Evolutionary conservation across 2,888 invertebrate genomes (phyloP), one percentile per base, ranked within the genome.

Genomic region (Pristionchus entomophagus): DNA sequence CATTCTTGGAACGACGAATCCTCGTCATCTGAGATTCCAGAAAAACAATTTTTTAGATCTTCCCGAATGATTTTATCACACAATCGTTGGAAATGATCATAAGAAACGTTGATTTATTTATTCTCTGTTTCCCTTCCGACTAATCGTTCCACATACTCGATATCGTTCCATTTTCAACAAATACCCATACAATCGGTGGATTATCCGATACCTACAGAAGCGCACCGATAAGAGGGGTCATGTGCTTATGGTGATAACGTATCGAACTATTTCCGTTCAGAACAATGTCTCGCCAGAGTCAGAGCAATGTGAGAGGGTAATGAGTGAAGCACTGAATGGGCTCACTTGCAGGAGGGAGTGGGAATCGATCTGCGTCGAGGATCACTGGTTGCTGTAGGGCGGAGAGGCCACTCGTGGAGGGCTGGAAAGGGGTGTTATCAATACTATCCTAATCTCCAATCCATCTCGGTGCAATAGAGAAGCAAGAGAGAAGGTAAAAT

Each of bases 321-420:
- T n/a, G n/a, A n/a, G n/a, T n/a, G n/a, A n/a, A n/a, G n/a, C n/a
- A n/a, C n/a, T n/a, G n/a, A n/a, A n/a, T n/a, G n/a, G n/a, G n/a
- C n/a, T n/a, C n/a, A n/a, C n/a, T n/a, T n/a, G n/a, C n/a, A n/a
- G 4, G 65, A 65, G 65, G 32, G 65, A 35, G 62, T 45, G n/a
- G n/a, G n/a, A n/a, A 41, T 73, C 73, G 73, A 73, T 73, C 73
- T 1, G 41, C 73, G 6, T 38, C 41, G 73, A 73, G 73, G 32
- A 73, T 73, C 73, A 41, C 73, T 17, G 73, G 73, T 26, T 26
- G 73, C 22, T 26, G 73, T 17, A 14, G 8, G 6, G 45, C 45
- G 8, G 45, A 45, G 45, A 45, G 45, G 10, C 62, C 62, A 32
- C 32, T 38, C 32, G 65, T 65, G 22, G 65, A 65, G 0, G 65